Percentiles rank a stretch among this genome's conserved stretches.
These are phyloP conservation scores for Danio aesculapii DNA, from an alignment of 2,797 vertebrate species.

Conservation along the genomic window DNA sequence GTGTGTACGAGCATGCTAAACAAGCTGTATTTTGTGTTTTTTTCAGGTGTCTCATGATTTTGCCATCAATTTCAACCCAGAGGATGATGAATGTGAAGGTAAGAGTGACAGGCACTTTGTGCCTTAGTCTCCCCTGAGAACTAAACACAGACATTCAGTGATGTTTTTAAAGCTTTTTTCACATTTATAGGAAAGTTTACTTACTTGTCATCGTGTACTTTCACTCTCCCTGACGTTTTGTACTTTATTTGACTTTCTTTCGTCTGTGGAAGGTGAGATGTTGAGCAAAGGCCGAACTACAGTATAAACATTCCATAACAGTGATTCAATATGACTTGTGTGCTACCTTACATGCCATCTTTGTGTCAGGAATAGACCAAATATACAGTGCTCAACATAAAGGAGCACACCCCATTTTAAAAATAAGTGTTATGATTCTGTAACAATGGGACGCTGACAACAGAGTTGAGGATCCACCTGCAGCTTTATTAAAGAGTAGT, in stretches of 20 bases:
- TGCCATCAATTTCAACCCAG: conserved; percentile 95
- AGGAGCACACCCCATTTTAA: too few relatives aligned
- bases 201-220: background rate
- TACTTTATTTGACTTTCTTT: background rate
- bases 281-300: background rate
- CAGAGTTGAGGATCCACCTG: too few relatives aligned
- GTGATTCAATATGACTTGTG: background rate
- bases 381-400: too few relatives aligned
- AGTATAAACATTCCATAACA: conserved; percentile 6
- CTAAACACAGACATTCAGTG: background rate
- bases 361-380: conserved; percentile 17
- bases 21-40: conserved; percentile 19
- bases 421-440: too few relatives aligned
- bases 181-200: background rate
- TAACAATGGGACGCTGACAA: too few relatives aligned
- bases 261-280: background rate
- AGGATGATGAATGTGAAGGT: conserved; percentile 97
- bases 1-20: background rate
- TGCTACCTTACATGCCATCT: background rate
- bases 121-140: conserved; percentile 10
- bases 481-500: too few relatives aligned
- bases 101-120: conserved; percentile 53
- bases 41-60: conserved; percentile 95
- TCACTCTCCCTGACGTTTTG: background rate
- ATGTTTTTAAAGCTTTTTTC: conserved; percentile 7